These are phyloP conservation scores for Agelaius tricolor DNA, from an alignment of 2,113 vertebrate genomes.

Conservation along the genomic window DNA sequence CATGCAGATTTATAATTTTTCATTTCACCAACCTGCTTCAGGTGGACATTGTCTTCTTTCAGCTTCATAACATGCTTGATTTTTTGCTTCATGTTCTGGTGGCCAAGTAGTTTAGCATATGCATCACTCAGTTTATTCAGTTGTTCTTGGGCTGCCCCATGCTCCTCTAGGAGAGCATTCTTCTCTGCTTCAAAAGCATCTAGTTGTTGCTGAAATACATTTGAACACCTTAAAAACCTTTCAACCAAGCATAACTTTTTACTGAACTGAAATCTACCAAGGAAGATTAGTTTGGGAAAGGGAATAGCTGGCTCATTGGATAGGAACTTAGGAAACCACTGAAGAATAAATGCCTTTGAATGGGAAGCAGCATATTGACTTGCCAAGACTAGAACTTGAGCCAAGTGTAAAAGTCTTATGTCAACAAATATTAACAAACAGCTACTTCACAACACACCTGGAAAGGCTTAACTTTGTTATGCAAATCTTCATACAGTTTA, in stretches of 20 bases:
- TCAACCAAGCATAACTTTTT: background rate
- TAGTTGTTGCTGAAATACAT: slow-evolving; percentile 84
- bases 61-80: slow-evolving; percentile 95
- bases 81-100: slow-evolving; percentile 97
- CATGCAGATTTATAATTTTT: background rate
- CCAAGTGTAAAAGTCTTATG: background rate
- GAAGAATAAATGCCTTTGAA: background rate
- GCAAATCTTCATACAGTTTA: slow-evolving; percentile 85
- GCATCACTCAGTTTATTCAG: slow-evolving; percentile 88
- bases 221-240: background rate
- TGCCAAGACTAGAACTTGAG: background rate
- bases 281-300: background rate
- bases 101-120: slow-evolving; percentile 89
- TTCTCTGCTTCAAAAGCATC: slow-evolving; percentile 90
- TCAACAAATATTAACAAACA: background rate
- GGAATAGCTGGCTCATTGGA: background rate
- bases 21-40: slow-evolving; percentile 85
- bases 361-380: background rate
- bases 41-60: slow-evolving; percentile 87
- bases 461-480: slow-evolving; percentile 90
- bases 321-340: background rate
- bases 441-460: slow-evolving; percentile 77
- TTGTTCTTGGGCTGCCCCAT: slow-evolving; percentile 88
- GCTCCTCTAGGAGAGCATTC: slow-evolving; percentile 84
- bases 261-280: background rate